Base-by-base conservation (phyloP, 2,888 invertebrate species). In the Leucophora obtusa region DNA sequence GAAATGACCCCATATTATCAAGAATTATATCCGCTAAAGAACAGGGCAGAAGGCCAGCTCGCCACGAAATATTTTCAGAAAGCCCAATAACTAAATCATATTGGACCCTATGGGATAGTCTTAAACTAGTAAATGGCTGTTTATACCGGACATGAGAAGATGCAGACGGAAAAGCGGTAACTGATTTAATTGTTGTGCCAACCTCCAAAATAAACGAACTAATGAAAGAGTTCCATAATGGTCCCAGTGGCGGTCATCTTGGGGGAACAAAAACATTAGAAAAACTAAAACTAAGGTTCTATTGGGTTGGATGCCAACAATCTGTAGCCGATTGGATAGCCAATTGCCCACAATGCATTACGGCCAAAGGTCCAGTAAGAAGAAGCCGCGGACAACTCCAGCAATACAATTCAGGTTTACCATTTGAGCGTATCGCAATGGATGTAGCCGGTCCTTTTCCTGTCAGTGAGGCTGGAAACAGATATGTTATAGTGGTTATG, bases 211-310 rank as follows among this genome's bases (percentile, higher is more conserved):
- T 51, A 18, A 18, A 18, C 11, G 35, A 2, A 28, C 50, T 59
- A 11, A 3, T 21, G 4, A 21, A 21, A 21, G 21, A 21, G 21
- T 18, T 58, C 11, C 51, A 59, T 18, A 47, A 53, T 14, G 70
- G 70, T 35, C 50, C 35, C 5, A 35, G 59, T 28, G 59, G 17
- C 28, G 18, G 35, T n/a, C 38, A 53, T 8, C 10, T 60, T 15
- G 58, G 28, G 15, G 35, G 38, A 9, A 54, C 70, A 8, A 51
- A 70, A 51, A 51, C 59, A 2, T 8, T 60, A 11, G 70, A 28
- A 14, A 21, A 59, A 11, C 1, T 54, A n/a, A 54, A 54, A 24
- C 54, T 24, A 24, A 2, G 24, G 10, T 5, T 54, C 14, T 54
- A 24, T 11, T 54, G 24, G n/a, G n/a, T n/a, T n/a, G n/a, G n/a